Evolutionary conservation across 1,140 invertebrate genomes (phyloP), one percentile per base, ranked within the genome.

Genomic region (Trachelipus rathkii): DNA sequence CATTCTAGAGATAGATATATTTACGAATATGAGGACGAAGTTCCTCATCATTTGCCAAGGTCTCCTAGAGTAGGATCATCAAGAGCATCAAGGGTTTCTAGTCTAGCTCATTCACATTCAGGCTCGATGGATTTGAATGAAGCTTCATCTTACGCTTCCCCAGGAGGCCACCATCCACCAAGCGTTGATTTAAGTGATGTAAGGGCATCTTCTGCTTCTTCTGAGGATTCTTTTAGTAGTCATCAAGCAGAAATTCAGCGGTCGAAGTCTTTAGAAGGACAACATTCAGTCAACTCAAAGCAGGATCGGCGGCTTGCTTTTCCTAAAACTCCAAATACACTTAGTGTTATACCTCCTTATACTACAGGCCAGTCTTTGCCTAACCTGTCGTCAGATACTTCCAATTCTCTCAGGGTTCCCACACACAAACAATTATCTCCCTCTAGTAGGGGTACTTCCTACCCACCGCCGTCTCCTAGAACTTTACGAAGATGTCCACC

Each of bases 391-490:
- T 83, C 89, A 71, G 87, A 86, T 23, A 86, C 86, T 6, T 86
- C 87, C 73, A 85, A 72, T 84, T 87, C 85, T n/a, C 84, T 70
- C 82, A 87, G 9, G 33, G 79, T 81, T 21, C 77, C 77, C 43
- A 68, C 73, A 7, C 73, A 67, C 74, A 73, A 84, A 7, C 84
- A 84, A 13, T 75, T 78, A 11, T 71, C 77, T 68, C 72, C 82
- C 71, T 77, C 79, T 23, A 74, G 81, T 23, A 84, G 89, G 91
- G 91, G 77, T 89, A 91, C 80, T 91, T 90, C 21, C 6, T 92
- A 92, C 84, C 91, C 91, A 76, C 91, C 91, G 43, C 91, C 91
- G 45, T 92, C 90, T 60, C 91, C 91, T 67, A 90, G 90, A 67
- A 89, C 90, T 71, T 84, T 92, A 50, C 85, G 90, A 78, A 85